Evolutionary conservation across 2,888 invertebrate genomes (phyloP), one percentile per base, ranked within the genome.

Genomic region (Drosophila melanosoma): DNA sequence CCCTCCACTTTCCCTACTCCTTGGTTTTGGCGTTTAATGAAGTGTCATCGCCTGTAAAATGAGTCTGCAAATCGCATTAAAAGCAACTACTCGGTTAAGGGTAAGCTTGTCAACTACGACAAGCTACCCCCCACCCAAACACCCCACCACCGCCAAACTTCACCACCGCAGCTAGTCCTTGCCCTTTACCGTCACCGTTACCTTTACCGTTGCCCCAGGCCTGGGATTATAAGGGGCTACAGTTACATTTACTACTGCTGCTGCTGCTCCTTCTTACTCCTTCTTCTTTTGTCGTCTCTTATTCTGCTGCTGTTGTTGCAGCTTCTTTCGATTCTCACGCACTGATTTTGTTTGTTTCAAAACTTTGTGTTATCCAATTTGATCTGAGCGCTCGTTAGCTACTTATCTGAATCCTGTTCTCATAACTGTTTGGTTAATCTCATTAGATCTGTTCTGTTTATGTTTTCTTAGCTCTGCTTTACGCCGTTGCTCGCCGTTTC

Each of bases 11-110:
- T 63, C 49, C 76, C 87, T 78, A 76, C 85, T 82, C 70, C 87
- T 76, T 71, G 59, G 59, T 73, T 82, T 87, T 83, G 81, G 73
- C 88, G 77, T 89, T 87, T 90, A 89, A 89, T 89, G 90, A 89
- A 89, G 89, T 89, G 89, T 89, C 89, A 90, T 90, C 89, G 90
- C 82, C 90, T 89, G 90, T 89, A 90, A 89, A 90, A 90, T 90
- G 89, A 87, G 90, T 87, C 89, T 83, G 88, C 84, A 90, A 89
- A 89, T 89, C 88, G 90, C 74, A 90, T 89, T 90, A 89, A 83
- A 89, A 56, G 38, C 72, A 80, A 83, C 78, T 86, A 86, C 81
- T 83, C 61, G 74, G 79, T 80, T 86, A 79, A 74, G 83, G 87
- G 86, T 83, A 79, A 89, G 74, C 76, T 76, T 84, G 85, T 79